Percentiles rank a stretch among this genome's conserved stretches.
Evolutionary conservation across 2,113 vertebrate genomes (phyloP).

Genomic region (Datnioides undecimradiatus): DNA sequence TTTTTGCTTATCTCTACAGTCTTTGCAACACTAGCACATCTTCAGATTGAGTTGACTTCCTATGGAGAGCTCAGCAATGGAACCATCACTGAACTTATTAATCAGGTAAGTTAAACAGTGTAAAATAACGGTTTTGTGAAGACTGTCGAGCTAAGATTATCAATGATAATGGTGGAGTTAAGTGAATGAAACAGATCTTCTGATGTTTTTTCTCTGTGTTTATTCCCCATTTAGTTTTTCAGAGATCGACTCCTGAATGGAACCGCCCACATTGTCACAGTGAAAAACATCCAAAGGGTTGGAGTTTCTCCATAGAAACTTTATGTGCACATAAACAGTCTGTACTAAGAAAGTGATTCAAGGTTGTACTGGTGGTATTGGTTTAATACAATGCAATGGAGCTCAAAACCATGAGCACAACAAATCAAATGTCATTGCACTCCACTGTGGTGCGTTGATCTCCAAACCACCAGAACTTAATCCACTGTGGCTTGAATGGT

Average conservation of each 20-base stretch:
- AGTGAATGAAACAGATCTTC: not conserved
- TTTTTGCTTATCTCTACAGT: not conserved
- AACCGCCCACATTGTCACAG: not conserved
- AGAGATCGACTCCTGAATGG: slow-evolving; percentile 9
- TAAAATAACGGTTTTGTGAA: not conserved
- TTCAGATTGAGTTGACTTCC: slow-evolving; percentile 43
- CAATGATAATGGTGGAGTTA: not conserved
- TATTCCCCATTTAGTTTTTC: slow-evolving; percentile 49
- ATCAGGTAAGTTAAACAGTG: slow-evolving; percentile 37
- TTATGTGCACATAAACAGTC: too few species aligned
- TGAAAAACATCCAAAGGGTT: not conserved
- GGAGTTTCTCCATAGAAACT: too few species aligned
- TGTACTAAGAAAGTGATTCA: too few species aligned
- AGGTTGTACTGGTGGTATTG: too few species aligned
- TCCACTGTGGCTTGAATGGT: too few species aligned
- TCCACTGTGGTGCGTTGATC: too few species aligned
- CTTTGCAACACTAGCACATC: not conserved
- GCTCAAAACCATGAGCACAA: too few species aligned
- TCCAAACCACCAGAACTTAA: too few species aligned
- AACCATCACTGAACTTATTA: slow-evolving; percentile 11
- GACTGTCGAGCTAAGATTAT: not conserved
- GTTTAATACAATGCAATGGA: too few species aligned
- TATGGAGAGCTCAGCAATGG: slow-evolving; percentile 28
- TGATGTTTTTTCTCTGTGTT: slow-evolving; percentile 6
- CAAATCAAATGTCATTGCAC: too few species aligned